These are phyloP conservation scores for Drosophila bipectinata DNA, from an alignment of 1,140 invertebrate species.

Conservation along the genomic window DNA sequence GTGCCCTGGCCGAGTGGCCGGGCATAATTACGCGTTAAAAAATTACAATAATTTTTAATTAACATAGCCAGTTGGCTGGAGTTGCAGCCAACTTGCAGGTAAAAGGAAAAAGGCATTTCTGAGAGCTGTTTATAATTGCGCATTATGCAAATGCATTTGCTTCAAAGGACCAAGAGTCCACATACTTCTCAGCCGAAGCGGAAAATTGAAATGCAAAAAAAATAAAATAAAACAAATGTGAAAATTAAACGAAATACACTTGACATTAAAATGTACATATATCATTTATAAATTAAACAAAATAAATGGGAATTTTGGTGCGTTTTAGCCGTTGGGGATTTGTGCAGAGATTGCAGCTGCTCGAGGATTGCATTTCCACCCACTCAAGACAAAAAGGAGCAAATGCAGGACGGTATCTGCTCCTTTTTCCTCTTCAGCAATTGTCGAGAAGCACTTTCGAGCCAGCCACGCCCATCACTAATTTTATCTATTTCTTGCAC, in stretches of 20 bases:
- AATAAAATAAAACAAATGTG: conserved; percentile 14
- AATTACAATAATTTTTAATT: conserved; percentile 82
- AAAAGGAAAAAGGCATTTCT: conserved; percentile 23
- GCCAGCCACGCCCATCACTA: conserved; percentile 62
- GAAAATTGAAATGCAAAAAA: conserved; percentile 19
- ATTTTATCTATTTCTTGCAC: conserved; percentile 82
- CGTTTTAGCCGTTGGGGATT: conserved; percentile 34
- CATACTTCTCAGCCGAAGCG: not conserved
- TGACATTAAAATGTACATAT: conserved; percentile 31
- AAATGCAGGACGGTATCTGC: not conserved
- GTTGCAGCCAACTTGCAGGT: conserved; percentile 27
- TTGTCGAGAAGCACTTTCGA: conserved; percentile 42
- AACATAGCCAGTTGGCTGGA: conserved; percentile 50
- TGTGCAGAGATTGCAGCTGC: conserved; percentile 49
- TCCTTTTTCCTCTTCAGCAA: conserved; percentile 41
- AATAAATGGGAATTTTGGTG: conserved; percentile 16
- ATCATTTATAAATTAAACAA: conserved; percentile 28
- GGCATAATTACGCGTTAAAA: conserved; percentile 69
- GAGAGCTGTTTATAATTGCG: conserved; percentile 63
- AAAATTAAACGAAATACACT: conserved; percentile 61
- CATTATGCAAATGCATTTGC: conserved; percentile 67
- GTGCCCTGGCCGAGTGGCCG: conserved; percentile 38
- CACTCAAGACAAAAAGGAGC: conserved; percentile 29
- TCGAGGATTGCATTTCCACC: conserved; percentile 43
- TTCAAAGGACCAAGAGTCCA: conserved; percentile 5